Percentiles rank a stretch among this genome's conserved stretches.
Conservation (phyloP, 2,888 invertebrate species). For the Cosmopolites sordidus region DNA sequence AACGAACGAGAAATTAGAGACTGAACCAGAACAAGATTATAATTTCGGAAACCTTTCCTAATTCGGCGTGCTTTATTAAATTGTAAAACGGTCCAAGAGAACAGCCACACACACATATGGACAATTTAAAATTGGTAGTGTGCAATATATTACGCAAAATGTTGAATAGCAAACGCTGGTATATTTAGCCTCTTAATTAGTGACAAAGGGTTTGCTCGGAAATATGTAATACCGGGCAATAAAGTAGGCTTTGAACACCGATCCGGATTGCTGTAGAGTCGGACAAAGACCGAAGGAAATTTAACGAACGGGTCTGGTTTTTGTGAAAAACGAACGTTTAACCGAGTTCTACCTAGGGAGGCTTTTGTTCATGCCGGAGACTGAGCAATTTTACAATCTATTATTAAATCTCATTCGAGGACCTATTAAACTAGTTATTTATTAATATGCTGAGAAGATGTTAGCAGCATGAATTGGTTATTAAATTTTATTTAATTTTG, state of each 20-base stretch:
- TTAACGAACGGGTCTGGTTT: not conserved
- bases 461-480: too few relatives aligned
- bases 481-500: too few relatives aligned
- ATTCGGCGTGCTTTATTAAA: constrained; percentile 13
- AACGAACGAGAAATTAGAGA: too few relatives aligned
- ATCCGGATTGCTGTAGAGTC: not conserved
- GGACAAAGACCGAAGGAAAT: not conserved
- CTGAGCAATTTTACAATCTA: too few relatives aligned
- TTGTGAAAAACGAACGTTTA: too few relatives aligned
- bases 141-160: constrained; percentile 21
- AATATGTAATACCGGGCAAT: constrained; percentile 19
- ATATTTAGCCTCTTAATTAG: constrained; percentile 28
- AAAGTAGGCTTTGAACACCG: constrained; percentile 16
- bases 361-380: too few relatives aligned
- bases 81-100: constrained; percentile 15
- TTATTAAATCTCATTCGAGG: too few relatives aligned
- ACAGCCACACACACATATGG: constrained; percentile 5
- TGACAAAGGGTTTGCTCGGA: constrained; percentile 26
- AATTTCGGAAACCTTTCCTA: constrained; percentile 12
- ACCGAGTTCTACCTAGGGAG: too few relatives aligned
- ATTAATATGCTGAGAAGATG: too few relatives aligned
- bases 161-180: constrained; percentile 19
- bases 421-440: too few relatives aligned
- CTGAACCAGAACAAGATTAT: constrained; percentile 8
- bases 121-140: constrained; percentile 22